A percentile compares a stretch with the other conserved stretches of the same genome.
Conservation (phyloP, 2,113 vertebrate genomes). For the Beaufortia kweichowensis region DNA sequence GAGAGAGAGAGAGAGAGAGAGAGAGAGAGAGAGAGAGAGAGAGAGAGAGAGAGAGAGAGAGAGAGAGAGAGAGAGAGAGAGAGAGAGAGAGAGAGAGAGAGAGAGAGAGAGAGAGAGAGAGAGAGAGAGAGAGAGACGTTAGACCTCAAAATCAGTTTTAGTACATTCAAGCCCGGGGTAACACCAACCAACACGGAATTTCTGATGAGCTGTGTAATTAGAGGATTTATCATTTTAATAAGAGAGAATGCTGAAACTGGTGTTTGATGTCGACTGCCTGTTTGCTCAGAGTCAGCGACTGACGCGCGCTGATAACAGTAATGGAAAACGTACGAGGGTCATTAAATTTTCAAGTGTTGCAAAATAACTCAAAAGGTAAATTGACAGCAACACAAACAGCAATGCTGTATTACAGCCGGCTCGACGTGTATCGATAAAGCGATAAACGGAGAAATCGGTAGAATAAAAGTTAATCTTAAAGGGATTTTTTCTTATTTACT, state of each 20-base stretch:
- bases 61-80: no score
- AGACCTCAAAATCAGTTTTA: constrained; percentile 10
- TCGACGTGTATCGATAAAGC: no score
- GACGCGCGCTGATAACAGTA: constrained; percentile 14
- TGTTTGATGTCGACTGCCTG: constrained; percentile 22
- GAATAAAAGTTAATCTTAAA: no score
- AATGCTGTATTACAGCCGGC: background rate
- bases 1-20: no score
- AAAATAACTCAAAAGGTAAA: constrained; percentile 2
- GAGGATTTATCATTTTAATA: constrained; percentile 27
- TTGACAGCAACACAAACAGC: background rate
- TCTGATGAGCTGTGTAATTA: constrained; percentile 20
- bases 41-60: no score
- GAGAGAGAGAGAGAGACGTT: constrained; percentile 2
- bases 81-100: no score
- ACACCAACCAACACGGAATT: background rate
- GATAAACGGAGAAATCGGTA: no score
- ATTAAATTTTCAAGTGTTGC: background rate
- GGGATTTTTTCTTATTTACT: no score
- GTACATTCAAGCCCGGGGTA: background rate
- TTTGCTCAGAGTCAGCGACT: constrained; percentile 17
- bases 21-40: constrained; percentile 40
- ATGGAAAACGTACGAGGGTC: constrained; percentile 17
- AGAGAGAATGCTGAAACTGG: constrained; percentile 17
- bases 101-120: no score